Base-by-base conservation (phyloP, 1,140 invertebrate species). In the Nymphalis io region DNA sequence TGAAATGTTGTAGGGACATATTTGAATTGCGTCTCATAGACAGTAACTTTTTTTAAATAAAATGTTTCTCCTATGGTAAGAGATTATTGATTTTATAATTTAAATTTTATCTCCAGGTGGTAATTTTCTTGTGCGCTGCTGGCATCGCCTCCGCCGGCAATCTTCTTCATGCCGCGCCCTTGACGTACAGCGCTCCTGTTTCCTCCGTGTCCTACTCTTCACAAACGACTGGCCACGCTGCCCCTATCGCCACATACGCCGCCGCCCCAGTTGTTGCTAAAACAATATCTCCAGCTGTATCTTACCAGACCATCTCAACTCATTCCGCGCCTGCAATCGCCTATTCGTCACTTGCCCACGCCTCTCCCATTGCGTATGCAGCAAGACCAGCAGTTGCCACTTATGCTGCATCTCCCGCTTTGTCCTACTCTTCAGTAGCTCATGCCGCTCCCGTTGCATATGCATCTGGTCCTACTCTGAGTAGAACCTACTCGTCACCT, bases 81-180 rank as follows among this genome's bases (percentile, higher is more conserved):
- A 11, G 6, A 21, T 27, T 53, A 12, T 53, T 21, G 1, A 13
- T 3, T 55, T 8, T 33, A 2, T 27, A 23, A n/a, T 4, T 15
- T 58, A 12, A n/a, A 15, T 59, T 51, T 38, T 20, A 20, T 58
- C 40, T 77, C 5, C 70, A 89, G 87, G 75, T 89, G n/a, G 20
- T 84, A n/a, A 63, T 87, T 38, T 76, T 87, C 70, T 58, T 87
- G 59, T 89, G 85, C 72, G 84, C 81, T 18, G 84, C 81, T 64
- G 79, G 87, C 69, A 76, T 89, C 61, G 87, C 84, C 51, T 79
- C 84, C 16, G 85, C 85, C 21, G 85, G 85, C 68, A 81, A 85
- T 79, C 77, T 87, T 15, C 70, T 85, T 12, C 75, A 79, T 57
- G 80, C 79, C 5, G 81, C 83, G 20, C 84, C 83, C 11, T 68